Evolutionary conservation across 2,113 vertebrate species (phyloP), one percentile per base, ranked within the genome.

Genomic region (Limnothrissa miodon): DNA sequence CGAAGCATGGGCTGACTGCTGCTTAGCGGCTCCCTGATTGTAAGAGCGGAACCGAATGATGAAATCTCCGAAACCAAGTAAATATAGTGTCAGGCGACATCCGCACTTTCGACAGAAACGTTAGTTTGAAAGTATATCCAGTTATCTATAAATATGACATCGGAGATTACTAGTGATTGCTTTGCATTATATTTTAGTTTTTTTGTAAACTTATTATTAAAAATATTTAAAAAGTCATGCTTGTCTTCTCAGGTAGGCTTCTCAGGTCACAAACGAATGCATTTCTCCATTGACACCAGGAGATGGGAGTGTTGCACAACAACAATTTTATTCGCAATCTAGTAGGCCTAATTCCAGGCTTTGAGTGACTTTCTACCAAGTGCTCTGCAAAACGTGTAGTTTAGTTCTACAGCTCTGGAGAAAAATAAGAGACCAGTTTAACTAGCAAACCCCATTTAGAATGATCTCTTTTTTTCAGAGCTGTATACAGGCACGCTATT

Each of bases 51-150:
- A 36, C 59, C 84, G 93, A 91, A 94, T 95, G 94, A 95, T 95
- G 95, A 94, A 95, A 95, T 95, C 92, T 46, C 53, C 0, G 11
- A 70, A 59, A 79, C 42, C 0, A 79, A 23, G 93, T 93, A 93
- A 90, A 90, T 9, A 0, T 19, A 0, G 36, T 33, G 21, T 19
- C 25, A 3, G 39, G 11, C 36, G 0, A 36, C 13, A 0, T 0
- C 0, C 9, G 88, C 92, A 95, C 92, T 92, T 95, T 95, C 94
- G 87, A 5, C 21, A 88, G 33, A 5, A 15, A 4, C 1, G 29
- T 5, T 23, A 2, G 25, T 74, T 10, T 10, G 29, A 74, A 36
- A 74, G 29, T 36, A 13, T 48, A 48, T 48, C 8, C 46, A 3
- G 8, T 15, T 56, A 56, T 56, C 51, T 15, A 3, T 23, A 56